Evolutionary conservation across 2,888 invertebrate genomes (phyloP).

Genomic region (Nephrocerus scutellatus): DNA sequence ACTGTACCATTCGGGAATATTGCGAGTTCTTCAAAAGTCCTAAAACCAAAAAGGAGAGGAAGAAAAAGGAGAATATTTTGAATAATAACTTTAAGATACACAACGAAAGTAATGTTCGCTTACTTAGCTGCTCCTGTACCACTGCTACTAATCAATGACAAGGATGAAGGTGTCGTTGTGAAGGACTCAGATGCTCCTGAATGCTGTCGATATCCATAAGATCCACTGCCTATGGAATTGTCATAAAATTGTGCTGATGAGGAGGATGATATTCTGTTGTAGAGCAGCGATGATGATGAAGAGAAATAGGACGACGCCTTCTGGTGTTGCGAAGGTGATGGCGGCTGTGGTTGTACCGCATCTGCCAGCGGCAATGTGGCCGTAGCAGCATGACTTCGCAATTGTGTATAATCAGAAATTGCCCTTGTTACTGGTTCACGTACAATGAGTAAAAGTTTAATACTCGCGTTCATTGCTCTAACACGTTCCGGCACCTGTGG

Average conservation of each 20-base stretch:
- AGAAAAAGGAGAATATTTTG: constrained; percentile 10
- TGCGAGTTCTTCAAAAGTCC: constrained; percentile 75
- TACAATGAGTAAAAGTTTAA: constrained; percentile 86
- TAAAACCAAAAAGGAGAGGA: constrained; percentile 29
- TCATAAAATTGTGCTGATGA: constrained; percentile 36
- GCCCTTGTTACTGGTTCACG: constrained; percentile 93
- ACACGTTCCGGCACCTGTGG: constrained; percentile 84
- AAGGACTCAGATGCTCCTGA: constrained; percentile 12
- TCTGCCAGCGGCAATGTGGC: constrained; percentile 55
- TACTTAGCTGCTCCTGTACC: constrained; percentile 10
- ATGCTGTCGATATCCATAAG: constrained; percentile 26
- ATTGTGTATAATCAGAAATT: constrained; percentile 94
- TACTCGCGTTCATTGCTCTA: constrained; percentile 85
- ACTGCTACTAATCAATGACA: neutral
- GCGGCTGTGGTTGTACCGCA: constrained; percentile 6
- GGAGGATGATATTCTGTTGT: constrained; percentile 34
- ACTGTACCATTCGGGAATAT: constrained; percentile 74
- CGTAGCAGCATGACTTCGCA: constrained; percentile 74
- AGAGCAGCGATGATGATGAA: constrained; percentile 29
- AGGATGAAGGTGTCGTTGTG: constrained; percentile 16
- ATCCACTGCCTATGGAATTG: constrained; percentile 36
- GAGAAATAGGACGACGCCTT: constrained; percentile 13
- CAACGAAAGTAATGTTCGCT: constrained; percentile 20
- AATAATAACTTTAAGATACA: too few relatives aligned
- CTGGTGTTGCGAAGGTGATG: constrained; percentile 1